phyloP scores from a whole-genome alignment of 1,140 invertebrate species.

The Eciton burchellii region DNA sequence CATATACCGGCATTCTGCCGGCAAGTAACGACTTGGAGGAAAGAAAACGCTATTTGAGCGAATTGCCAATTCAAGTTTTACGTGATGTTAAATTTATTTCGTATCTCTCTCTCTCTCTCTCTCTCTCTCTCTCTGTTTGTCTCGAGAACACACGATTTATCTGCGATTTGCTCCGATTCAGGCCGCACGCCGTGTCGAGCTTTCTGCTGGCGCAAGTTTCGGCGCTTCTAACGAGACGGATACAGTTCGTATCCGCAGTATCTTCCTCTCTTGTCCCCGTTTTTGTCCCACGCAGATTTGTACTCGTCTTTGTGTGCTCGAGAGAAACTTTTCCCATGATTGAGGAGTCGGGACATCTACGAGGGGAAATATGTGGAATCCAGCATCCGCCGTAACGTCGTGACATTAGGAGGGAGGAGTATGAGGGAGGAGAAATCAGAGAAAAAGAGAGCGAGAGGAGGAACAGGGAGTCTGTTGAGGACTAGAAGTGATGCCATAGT shows the following conservation, averaged over 20 bases:
- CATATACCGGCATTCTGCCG: slow-evolving; percentile 15
- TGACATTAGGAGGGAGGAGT: neutral
- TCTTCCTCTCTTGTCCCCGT: neutral
- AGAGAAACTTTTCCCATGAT: neutral
- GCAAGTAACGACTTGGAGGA: slow-evolving; percentile 25
- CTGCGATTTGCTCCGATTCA: slow-evolving; percentile 38
- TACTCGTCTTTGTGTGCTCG: no score
- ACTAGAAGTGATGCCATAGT: slow-evolving; percentile 75
- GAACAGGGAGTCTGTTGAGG: slow-evolving; percentile 4
- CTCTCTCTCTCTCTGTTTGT: no score
- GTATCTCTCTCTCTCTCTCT: no score
- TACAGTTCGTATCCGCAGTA: neutral
- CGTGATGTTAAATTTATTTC: slow-evolving; percentile 41
- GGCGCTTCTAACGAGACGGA: slow-evolving; percentile 8
- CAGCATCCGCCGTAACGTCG: neutral
- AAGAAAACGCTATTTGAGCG: slow-evolving; percentile 30
- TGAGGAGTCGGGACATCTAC: neutral
- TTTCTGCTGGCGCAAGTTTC: slow-evolving; percentile 21
- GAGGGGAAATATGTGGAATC: neutral
- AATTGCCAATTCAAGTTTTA: slow-evolving; percentile 31
- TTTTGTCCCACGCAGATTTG: no score
- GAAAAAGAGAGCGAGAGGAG: neutral
- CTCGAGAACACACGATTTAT: slow-evolving; percentile 38
- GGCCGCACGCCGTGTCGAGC: slow-evolving; percentile 49
- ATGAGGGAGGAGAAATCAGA: slow-evolving; percentile 12